Evolutionary conservation across 2,113 vertebrate genomes (phyloP).

Genomic region (Cyprinus carpio): DNA sequence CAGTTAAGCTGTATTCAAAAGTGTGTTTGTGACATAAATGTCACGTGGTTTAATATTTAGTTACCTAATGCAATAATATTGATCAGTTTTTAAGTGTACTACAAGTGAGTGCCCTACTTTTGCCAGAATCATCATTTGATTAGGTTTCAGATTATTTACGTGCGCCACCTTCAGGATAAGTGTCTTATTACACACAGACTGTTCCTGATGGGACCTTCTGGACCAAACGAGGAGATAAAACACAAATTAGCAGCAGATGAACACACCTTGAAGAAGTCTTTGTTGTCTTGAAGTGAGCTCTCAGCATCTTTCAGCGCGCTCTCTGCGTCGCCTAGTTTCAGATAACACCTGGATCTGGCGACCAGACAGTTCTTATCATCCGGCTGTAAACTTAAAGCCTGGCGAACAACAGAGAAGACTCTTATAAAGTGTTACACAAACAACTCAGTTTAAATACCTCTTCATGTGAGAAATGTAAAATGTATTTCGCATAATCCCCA

Average conservation of each 20-base stretch:
- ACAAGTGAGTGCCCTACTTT: background rate
- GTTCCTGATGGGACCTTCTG: background rate
- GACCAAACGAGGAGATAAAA: background rate
- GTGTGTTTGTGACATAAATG: background rate
- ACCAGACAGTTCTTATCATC: constrained; percentile 81
- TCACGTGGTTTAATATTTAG: too few relatives aligned
- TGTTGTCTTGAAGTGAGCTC: constrained; percentile 78
- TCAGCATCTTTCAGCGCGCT: constrained; percentile 87
- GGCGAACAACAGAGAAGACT: background rate
- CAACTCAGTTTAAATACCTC: background rate
- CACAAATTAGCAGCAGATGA: background rate
- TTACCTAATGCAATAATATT: too few relatives aligned
- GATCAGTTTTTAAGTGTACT: too few relatives aligned
- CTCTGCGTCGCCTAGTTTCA: constrained; percentile 80
- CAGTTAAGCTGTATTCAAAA: background rate
- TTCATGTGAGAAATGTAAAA: too few relatives aligned
- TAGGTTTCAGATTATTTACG: background rate
- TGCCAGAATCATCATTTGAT: background rate
- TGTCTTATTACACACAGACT: background rate
- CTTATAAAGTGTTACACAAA: background rate
- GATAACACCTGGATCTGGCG: constrained; percentile 84
- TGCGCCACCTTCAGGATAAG: background rate
- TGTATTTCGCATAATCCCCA: background rate
- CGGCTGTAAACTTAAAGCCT: constrained; percentile 83
- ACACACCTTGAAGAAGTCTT: constrained; percentile 81